phyloP scores from a whole-genome alignment of 2,113 vertebrate genomes.

The Hippocampus guttulatus region DNA sequence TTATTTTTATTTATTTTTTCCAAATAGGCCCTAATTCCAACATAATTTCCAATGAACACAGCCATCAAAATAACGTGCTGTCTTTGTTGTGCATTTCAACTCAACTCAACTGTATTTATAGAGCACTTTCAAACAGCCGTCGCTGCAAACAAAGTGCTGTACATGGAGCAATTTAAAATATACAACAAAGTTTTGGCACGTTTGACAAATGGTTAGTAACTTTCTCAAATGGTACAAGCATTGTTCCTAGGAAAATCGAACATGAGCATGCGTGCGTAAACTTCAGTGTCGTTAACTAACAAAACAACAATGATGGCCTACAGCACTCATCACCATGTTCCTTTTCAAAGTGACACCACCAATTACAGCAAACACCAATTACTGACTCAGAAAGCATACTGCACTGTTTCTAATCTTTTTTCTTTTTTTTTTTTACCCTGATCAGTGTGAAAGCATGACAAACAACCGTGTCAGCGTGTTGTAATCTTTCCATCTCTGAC shows the following conservation, averaged over 20 bases:
- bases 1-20: too few species aligned
- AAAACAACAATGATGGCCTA: neutral
- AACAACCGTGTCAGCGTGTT: slow-evolving; percentile 40
- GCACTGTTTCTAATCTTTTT: too few species aligned
- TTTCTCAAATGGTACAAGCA: neutral
- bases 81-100: neutral
- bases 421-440: neutral
- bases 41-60: too few species aligned
- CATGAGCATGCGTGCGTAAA: too few species aligned
- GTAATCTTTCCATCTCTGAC: slow-evolving; percentile 41
- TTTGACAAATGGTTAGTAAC: neutral
- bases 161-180: too few species aligned
- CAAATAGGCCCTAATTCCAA: too few species aligned
- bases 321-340: neutral
- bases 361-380: too few species aligned
- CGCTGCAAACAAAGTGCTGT: too few species aligned
- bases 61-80: neutral
- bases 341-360: neutral
- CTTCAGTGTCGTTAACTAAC: neutral
- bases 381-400: too few species aligned
- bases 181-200: neutral
- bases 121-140: too few species aligned
- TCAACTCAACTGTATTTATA: too few species aligned
- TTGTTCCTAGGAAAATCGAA: neutral
- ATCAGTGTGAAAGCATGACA: slow-evolving; percentile 38